Evolutionary conservation across 92 coral and sea anemone species (phyloP).

Genomic region (Parazoanthus atlanticus): DNA sequence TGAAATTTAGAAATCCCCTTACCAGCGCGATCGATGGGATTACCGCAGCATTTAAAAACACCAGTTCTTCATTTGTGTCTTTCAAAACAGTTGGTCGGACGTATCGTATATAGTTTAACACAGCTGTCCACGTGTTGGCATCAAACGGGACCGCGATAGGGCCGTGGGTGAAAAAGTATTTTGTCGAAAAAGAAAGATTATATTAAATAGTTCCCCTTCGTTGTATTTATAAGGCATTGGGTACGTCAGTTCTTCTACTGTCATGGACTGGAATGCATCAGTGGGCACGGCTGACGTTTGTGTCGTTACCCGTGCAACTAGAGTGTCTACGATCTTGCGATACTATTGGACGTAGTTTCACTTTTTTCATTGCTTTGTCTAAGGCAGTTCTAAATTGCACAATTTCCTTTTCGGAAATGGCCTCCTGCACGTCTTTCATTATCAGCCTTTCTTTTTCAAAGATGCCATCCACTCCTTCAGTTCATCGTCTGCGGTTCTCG

Average conservation of each 20-base stretch:
- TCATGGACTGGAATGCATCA: neutral
- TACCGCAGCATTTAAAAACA: neutral
- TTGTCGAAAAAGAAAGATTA: neutral
- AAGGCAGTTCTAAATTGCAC: neutral
- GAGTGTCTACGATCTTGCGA: neutral
- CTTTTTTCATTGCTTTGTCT: neutral
- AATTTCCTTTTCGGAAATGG: neutral
- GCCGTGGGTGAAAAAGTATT: neutral
- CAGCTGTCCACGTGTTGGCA: too few species aligned
- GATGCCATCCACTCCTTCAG: too few species aligned
- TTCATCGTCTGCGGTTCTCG: neutral
- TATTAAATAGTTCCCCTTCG: neutral
- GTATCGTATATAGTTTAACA: neutral
- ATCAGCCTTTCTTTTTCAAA: neutral
- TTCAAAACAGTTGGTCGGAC: neutral
- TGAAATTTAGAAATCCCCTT: neutral
- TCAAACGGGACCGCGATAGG: slow-evolving; percentile 3
- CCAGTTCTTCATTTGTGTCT: neutral
- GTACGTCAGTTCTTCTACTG: neutral
- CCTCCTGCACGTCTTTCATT: neutral
- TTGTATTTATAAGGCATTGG: neutral
- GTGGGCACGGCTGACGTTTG: neutral
- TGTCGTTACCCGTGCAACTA: neutral
- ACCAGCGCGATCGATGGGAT: neutral
- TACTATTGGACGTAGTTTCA: neutral